Percentiles rank a stretch among this genome's conserved stretches.
These are phyloP conservation scores for Copsychus sechellarum DNA, from an alignment of 2,113 vertebrate genomes.

Conservation along the genomic window DNA sequence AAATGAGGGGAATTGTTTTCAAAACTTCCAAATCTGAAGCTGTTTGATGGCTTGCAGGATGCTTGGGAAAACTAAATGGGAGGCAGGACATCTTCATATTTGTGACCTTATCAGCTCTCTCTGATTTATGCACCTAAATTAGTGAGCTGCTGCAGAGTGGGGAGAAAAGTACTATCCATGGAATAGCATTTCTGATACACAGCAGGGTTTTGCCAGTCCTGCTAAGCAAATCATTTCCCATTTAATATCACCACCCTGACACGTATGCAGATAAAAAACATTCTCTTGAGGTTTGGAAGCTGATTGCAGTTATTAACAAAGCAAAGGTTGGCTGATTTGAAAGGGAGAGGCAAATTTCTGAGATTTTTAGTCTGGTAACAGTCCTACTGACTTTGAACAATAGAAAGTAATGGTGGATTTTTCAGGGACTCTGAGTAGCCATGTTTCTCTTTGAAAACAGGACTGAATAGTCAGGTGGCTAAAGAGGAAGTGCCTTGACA, in stretches of 20 bases:
- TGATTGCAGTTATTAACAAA: not conserved
- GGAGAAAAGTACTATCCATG: not conserved
- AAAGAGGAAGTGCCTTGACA: not conserved
- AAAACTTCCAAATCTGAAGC: not conserved
- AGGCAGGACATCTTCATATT: not conserved
- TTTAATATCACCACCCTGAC: not conserved
- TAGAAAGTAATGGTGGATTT: not conserved
- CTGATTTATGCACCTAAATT: not conserved
- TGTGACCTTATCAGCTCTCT: not conserved
- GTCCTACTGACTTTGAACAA: not conserved
- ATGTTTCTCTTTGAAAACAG: not conserved
- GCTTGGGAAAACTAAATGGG: not conserved
- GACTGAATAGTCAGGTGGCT: not conserved
- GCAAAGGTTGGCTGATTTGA: not conserved
- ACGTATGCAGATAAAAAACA: not conserved
- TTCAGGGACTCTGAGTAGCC: not conserved
- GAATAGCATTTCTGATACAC: not conserved
- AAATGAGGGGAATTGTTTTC: not conserved
- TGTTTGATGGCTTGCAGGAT: not conserved
- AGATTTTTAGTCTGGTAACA: not conserved
- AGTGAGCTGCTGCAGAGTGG: not conserved
- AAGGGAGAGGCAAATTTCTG: not conserved
- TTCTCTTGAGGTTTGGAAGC: not conserved
- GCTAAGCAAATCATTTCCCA: not conserved
- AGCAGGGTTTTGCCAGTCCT: not conserved